Evolutionary conservation across 2,888 invertebrate genomes (phyloP).

Genomic region (Chouioia cunea): DNA sequence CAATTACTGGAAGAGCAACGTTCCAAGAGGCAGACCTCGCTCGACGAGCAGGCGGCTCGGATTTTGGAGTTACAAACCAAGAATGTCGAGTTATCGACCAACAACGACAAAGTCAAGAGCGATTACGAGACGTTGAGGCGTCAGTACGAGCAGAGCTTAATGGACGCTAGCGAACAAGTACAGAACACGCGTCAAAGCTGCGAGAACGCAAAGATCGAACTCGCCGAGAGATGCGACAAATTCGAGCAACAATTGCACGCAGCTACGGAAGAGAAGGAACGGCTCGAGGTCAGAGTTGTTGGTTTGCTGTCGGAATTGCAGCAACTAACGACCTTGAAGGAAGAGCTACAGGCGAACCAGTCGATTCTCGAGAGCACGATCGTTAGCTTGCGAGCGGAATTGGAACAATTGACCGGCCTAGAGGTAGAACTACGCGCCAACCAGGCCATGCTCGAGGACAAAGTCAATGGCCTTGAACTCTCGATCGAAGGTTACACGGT

Average conservation of each 20-base stretch:
- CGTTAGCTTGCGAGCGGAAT: too few species aligned
- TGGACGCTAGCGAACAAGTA: slow-evolving; percentile 59
- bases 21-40: slow-evolving; percentile 57
- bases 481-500: slow-evolving; percentile 50
- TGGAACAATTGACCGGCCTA: slow-evolving; percentile 61
- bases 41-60: slow-evolving; percentile 15
- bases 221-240: slow-evolving; percentile 48
- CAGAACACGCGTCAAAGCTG: slow-evolving; percentile 52
- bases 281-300: slow-evolving; percentile 63
- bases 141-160: slow-evolving; percentile 57
- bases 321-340: slow-evolving; percentile 52
- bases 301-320: slow-evolving; percentile 67
- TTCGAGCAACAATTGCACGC: slow-evolving; percentile 50
- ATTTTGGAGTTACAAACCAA: slow-evolving; percentile 51
- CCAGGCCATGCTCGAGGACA: slow-evolving; percentile 41
- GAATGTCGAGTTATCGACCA: slow-evolving; percentile 50
- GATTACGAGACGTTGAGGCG: slow-evolving; percentile 55
- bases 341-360: slow-evolving; percentile 57
- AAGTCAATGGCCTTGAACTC: slow-evolving; percentile 14
- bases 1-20: slow-evolving; percentile 72
- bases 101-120: slow-evolving; percentile 52
- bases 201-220: slow-evolving; percentile 55
- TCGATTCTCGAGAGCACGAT: slow-evolving; percentile 58
- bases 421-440: slow-evolving; percentile 58
- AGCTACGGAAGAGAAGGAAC: slow-evolving; percentile 55